A percentile compares a stretch with the other conserved stretches of the same genome.
phyloP scores from a whole-genome alignment of 2,797 vertebrate species.

The Sebastes cheni region DNA sequence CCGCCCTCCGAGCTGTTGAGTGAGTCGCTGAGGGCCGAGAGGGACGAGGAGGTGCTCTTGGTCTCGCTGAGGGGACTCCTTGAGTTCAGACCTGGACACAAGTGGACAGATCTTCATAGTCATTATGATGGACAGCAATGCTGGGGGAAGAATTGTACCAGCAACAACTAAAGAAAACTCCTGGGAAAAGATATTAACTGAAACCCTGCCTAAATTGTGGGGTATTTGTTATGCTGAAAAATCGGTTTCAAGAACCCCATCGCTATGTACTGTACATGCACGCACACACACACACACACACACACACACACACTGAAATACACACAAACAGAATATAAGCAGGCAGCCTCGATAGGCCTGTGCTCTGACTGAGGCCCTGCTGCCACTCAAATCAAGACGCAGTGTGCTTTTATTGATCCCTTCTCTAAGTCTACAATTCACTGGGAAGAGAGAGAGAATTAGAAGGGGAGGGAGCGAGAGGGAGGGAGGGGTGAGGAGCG shows the following conservation, averaged over 20 bases:
- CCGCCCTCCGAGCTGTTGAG: slow-evolving; percentile 95
- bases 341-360: slow-evolving; percentile 22
- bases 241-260: background rate
- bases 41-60: slow-evolving; percentile 96
- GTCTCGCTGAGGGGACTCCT: slow-evolving; percentile 91
- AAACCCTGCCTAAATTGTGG: slow-evolving; percentile 6
- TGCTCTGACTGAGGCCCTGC: slow-evolving; percentile 66
- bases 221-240: background rate
- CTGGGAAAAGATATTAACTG: background rate
- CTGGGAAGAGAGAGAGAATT: slow-evolving; percentile 56
- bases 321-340: background rate
- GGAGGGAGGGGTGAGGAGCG: slow-evolving; percentile 54
- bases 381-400: slow-evolving; percentile 81
- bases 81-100: slow-evolving; percentile 77
- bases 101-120: background rate
- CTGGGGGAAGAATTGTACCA: background rate
- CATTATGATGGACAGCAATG: background rate
- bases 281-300: slow-evolving; percentile 6
- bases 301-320: slow-evolving; percentile 6
- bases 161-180: background rate
- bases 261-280: slow-evolving; percentile 1
- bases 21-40: slow-evolving; percentile 96
- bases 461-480: slow-evolving; percentile 39
- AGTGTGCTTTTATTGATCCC: slow-evolving; percentile 82
- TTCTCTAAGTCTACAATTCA: slow-evolving; percentile 74